Evolutionary conservation across 1,140 invertebrate species (phyloP).

Genomic region (Oedothorax gibbosus): DNA sequence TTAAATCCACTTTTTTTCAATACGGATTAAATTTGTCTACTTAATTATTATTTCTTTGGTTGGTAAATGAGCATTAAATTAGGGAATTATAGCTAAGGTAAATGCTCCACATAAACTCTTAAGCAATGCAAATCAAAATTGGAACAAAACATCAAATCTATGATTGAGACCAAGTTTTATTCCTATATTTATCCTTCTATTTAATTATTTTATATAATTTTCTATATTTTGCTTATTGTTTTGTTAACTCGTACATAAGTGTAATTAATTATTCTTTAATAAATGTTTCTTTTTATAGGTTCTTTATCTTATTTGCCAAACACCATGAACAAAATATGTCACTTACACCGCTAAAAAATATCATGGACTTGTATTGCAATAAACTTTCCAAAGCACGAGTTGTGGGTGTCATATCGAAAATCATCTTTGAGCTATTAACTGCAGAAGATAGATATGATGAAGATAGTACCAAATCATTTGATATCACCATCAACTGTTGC

Average conservation of each 20-base stretch:
- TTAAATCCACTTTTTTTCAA: no score
- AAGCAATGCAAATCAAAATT: no score
- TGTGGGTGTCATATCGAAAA: slow-evolving; percentile 78
- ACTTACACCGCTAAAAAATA: slow-evolving; percentile 74
- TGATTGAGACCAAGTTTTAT: no score
- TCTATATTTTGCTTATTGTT: no score
- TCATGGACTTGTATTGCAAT: slow-evolving; percentile 79
- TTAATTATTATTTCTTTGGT: no score
- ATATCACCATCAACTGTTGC: slow-evolving; percentile 36
- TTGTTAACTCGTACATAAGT: not conserved
- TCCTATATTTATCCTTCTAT: no score
- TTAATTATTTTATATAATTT: no score
- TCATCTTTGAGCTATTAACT: slow-evolving; percentile 83
- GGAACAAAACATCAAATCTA: no score
- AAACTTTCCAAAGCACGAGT: slow-evolving; percentile 77
- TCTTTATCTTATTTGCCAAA: slow-evolving; percentile 79
- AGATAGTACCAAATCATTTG: slow-evolving; percentile 71
- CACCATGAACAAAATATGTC: slow-evolving; percentile 68
- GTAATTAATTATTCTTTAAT: not conserved
- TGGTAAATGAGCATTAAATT: no score
- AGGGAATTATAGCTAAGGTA: no score
- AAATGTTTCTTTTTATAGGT: slow-evolving; percentile 69
- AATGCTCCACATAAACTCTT: no score
- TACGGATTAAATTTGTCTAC: no score
- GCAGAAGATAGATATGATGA: slow-evolving; percentile 70